Evolutionary conservation across 2,888 invertebrate genomes (phyloP).

Genomic region (Drosophila bunnanda): DNA sequence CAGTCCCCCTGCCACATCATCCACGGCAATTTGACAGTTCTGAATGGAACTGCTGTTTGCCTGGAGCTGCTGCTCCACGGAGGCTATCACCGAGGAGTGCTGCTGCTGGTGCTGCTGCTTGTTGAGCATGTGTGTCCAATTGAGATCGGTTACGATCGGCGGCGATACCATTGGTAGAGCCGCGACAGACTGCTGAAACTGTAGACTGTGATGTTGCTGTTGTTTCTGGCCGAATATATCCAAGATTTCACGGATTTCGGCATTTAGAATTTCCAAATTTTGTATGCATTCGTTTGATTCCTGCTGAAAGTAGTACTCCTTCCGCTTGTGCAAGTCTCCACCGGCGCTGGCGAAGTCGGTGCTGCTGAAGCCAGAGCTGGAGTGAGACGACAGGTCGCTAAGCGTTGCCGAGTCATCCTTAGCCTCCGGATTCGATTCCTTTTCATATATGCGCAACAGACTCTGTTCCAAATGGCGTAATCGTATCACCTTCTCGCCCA

Average conservation of each 20-base stretch:
- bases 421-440: conserved; percentile 79
- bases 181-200: conserved; percentile 36
- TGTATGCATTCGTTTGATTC: conserved; percentile 89
- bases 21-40: conserved; percentile 15
- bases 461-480: conserved; percentile 92
- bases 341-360: conserved; percentile 88
- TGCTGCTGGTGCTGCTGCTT: conserved; percentile 54
- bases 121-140: conserved; percentile 80
- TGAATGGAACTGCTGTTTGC: conserved; percentile 2
- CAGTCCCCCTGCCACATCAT: conserved; percentile 32
- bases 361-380: conserved; percentile 87
- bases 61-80: conserved; percentile 43
- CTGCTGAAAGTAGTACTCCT: conserved; percentile 85
- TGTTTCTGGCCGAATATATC: conserved; percentile 87
- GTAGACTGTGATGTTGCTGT: conserved; percentile 38
- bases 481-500: conserved; percentile 93
- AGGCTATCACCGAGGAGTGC: conserved; percentile 14
- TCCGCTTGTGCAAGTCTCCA: conserved; percentile 84
- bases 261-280: conserved; percentile 89
- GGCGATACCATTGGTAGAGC: conserved; percentile 74
- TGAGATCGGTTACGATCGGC: conserved; percentile 66
- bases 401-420: conserved; percentile 87
- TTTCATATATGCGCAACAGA: conserved; percentile 86
- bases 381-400: conserved; percentile 88
- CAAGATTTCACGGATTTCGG: conserved; percentile 89